A percentile compares a stretch with the other conserved stretches of the same genome.
phyloP scores from a whole-genome alignment of 2,888 invertebrate species.

The Sinodicranocentrus sp. region DNA sequence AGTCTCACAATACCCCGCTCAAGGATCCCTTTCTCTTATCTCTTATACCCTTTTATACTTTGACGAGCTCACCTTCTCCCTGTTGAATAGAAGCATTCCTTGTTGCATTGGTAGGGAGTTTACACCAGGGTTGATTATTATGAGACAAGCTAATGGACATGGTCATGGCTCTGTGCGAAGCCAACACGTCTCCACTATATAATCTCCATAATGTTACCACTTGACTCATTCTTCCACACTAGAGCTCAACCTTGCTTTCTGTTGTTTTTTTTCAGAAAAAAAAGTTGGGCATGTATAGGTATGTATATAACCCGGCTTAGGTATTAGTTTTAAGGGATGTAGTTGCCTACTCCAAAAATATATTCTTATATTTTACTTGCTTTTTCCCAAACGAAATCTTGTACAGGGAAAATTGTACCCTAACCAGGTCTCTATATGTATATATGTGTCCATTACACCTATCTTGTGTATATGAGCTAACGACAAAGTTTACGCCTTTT shows the following conservation, averaged over 20 bases:
- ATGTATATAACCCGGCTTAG: too few species aligned
- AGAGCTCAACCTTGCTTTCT: too few species aligned
- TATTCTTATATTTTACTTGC: too few species aligned
- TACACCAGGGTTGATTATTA: conserved; percentile 40
- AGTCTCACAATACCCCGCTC: conserved; percentile 33
- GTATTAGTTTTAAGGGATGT: too few species aligned
- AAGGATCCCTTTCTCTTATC: conserved; percentile 3
- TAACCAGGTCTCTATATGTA: too few species aligned
- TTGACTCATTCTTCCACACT: conserved; percentile 26
- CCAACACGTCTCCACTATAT: conserved; percentile 41
- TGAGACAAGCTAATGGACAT: conserved; percentile 52
- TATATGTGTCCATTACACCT: conserved; percentile 39
- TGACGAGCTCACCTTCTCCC: background rate
- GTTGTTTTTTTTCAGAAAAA: too few species aligned
- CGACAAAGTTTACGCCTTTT: conserved; percentile 55
- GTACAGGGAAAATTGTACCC: too few species aligned
- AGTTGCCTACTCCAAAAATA: too few species aligned
- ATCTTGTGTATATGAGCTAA: conserved; percentile 40
- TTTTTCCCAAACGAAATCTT: too few species aligned
- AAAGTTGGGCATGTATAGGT: background rate
- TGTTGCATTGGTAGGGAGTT: conserved; percentile 3
- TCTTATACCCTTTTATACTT: conserved; percentile 1
- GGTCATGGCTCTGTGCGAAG: conserved; percentile 36
- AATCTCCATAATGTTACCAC: conserved; percentile 46
- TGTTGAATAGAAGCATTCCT: background rate